Conservation (phyloP, 2,113 vertebrate species). For the Coreoperca whiteheadi region DNA sequence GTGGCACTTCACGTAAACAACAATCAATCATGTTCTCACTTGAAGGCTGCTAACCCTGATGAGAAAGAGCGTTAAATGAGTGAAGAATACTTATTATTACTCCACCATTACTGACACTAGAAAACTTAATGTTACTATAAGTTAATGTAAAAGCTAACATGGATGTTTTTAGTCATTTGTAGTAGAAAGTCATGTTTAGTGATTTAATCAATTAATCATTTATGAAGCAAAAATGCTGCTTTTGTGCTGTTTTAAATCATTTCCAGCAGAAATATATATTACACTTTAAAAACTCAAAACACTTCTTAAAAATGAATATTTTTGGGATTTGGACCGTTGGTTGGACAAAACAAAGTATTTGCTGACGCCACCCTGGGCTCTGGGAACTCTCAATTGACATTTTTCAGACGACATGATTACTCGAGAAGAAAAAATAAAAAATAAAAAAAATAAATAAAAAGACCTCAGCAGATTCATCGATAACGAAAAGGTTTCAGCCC, state of each 20-base stretch:
- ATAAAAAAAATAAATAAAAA: too few species aligned
- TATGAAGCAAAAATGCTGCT: neutral
- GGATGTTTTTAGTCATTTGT: neutral
- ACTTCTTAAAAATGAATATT: neutral
- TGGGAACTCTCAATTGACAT: neutral
- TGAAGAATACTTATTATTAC: too few species aligned
- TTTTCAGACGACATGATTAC: neutral
- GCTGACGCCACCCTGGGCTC: too few species aligned
- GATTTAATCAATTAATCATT: neutral
- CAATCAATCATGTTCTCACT: neutral
- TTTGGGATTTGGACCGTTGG: too few species aligned
- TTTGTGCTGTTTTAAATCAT: too few species aligned
- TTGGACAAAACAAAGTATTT: neutral
- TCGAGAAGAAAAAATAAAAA: too few species aligned
- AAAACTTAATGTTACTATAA: too few species aligned
- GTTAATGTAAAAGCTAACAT: neutral
- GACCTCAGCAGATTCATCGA: too few species aligned
- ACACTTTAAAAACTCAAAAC: too few species aligned
- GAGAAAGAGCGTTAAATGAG: too few species aligned
- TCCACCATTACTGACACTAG: too few species aligned
- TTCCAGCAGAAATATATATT: too few species aligned
- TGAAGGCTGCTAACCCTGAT: neutral
- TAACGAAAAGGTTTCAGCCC: neutral
- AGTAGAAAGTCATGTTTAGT: neutral
- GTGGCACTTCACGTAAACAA: neutral